A percentile compares a stretch with the other conserved stretches of the same genome.
Evolutionary conservation across 1,140 invertebrate species (phyloP).

Genomic region (Maniola jurtina): DNA sequence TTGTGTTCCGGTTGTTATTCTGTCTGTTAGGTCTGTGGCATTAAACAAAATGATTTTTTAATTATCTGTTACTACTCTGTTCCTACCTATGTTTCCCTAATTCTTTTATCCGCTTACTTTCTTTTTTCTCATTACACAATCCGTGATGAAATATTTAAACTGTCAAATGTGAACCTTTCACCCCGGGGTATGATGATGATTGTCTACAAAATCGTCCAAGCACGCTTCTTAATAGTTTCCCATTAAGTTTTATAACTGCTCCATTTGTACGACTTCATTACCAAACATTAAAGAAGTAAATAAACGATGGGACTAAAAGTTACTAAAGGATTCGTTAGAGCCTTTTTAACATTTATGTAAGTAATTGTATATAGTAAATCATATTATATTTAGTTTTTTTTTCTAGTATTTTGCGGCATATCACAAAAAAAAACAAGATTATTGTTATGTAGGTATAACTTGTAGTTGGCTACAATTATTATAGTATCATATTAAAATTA

Average conservation of each 20-base stretch:
- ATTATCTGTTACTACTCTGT: background rate
- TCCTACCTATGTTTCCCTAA: background rate
- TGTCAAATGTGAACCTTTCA: slow-evolving; percentile 4
- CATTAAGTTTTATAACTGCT: slow-evolving; percentile 23
- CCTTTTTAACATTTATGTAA: no score
- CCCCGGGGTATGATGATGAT: slow-evolving; percentile 15
- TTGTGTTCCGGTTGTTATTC: no score
- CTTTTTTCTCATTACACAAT: slow-evolving; percentile 1
- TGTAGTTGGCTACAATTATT: no score
- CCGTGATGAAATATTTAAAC: background rate
- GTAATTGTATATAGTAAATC: no score
- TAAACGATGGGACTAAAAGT: background rate
- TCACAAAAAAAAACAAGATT: no score
- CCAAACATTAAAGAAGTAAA: slow-evolving; percentile 13
- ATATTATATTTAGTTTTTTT: background rate
- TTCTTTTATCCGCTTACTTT: background rate
- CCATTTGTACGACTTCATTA: slow-evolving; percentile 32
- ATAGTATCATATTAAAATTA: no score
- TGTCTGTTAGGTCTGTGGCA: no score
- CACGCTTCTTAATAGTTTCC: slow-evolving; percentile 21
- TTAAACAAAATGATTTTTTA: background rate
- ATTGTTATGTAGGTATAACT: no score
- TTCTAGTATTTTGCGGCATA: no score
- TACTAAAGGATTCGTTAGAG: background rate
- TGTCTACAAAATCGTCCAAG: slow-evolving; percentile 14